Evolutionary conservation across 2,113 vertebrate genomes (phyloP).

Genomic region (Eidolon helvum): DNA sequence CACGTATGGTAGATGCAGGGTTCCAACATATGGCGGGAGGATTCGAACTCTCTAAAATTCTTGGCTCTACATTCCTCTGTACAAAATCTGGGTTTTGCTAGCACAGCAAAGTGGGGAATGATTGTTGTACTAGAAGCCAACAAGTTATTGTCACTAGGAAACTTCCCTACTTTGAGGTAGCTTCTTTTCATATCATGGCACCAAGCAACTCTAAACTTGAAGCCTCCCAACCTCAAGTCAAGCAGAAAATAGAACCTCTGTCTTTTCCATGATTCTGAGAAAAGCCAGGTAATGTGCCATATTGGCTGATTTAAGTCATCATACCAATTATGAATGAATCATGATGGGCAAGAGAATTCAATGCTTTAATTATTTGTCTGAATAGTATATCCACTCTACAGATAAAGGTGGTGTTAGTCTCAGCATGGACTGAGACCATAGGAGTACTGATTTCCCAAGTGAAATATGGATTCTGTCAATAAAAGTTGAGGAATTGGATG

Average conservation of each 20-base stretch:
- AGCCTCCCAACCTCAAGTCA: not conserved
- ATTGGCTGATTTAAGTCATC: not conserved
- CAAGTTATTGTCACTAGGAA: not conserved
- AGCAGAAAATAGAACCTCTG: not conserved
- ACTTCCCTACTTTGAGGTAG: not conserved
- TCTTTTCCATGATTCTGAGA: not conserved
- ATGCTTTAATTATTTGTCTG: not conserved
- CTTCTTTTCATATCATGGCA: not conserved
- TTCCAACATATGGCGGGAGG: not conserved
- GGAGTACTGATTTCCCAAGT: not conserved
- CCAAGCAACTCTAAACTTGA: not conserved
- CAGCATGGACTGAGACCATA: not conserved
- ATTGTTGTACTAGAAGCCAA: not conserved
- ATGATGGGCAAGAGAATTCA: not conserved
- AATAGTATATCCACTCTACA: not conserved
- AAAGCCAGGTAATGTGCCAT: not conserved
- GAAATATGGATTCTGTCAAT: not conserved
- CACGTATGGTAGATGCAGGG: not conserved
- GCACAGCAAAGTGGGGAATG: not conserved
- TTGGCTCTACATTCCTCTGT: not conserved
- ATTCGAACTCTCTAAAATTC: not conserved
- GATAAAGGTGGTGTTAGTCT: not conserved
- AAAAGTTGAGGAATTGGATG: not conserved
- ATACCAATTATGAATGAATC: not conserved
- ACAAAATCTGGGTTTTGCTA: constrained; percentile 6